Percentiles rank a stretch among this genome's conserved stretches.
Evolutionary conservation across 2,113 vertebrate species (phyloP).

Genomic region (Melanocharis versteri): DNA sequence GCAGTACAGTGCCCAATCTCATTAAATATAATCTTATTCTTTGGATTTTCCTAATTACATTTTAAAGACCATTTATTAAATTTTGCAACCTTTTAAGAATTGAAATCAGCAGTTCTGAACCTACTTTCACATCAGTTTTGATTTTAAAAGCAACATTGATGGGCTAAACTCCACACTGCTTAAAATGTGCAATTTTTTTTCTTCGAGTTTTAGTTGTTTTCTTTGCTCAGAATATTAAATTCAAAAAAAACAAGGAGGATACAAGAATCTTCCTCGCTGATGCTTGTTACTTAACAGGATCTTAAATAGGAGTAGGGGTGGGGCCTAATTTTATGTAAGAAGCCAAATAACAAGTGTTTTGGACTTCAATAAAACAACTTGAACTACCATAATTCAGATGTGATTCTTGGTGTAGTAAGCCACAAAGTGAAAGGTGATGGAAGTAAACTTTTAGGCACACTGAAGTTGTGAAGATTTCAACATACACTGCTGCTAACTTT

Average conservation of each 20-base stretch:
- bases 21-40: constrained; percentile 20
- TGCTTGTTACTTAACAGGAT: background rate
- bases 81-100: background rate
- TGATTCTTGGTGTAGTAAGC: background rate
- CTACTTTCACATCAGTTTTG: background rate
- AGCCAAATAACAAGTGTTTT: background rate
- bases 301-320: background rate
- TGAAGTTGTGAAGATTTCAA: background rate
- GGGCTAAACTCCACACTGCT: background rate
- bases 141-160: background rate
- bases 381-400: background rate
- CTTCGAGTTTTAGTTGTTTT: background rate
- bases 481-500: background rate
- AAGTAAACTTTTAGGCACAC: background rate
- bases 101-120: background rate
- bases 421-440: background rate
- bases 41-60: background rate
- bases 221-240: background rate
- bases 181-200: background rate
- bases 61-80: constrained; percentile 14
- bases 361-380: background rate
- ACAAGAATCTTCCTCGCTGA: background rate
- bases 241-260: background rate
- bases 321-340: background rate
- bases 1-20: background rate